Base-by-base conservation (phyloP, 2,113 vertebrate species). In the human region DNA sequence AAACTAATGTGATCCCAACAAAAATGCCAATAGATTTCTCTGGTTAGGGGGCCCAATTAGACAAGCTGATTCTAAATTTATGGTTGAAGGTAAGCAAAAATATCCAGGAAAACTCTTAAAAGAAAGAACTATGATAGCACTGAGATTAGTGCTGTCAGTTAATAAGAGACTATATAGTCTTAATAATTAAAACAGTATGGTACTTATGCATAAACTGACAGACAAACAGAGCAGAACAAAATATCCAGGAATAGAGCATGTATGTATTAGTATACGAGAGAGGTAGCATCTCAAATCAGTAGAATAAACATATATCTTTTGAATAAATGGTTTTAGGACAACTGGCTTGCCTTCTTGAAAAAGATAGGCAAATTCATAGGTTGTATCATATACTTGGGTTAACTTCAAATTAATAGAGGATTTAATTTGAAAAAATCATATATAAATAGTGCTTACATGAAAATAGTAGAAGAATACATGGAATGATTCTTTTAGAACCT, bases 21-120 rank as follows among this genome's bases (percentile, higher is more conserved):
- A 64, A 84, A 66, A 86, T 72, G 14, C 25, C 27, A 93, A 68
- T 64, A 68, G 59, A 85, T 78, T 73, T 83, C 27, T 66, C 23
- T 72, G 57, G 73, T 38, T 10, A 20, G 68, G 18, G 23, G 43
- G 23, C 25, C 8, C 45, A 50, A 73, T 50, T 92, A 84, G 68
- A 76, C 38, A 57, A 89, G 52, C 17, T 52, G 68, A 76, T 66
- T 91, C 35, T 93, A 78, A 78, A 68, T 78, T 78, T 78, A 43
- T 78, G 59, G 72, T 45, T 50, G 45, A 86, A 86, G 68, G 61
- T 87, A 88, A 88, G 48, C 12, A 79, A 93, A 93, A 87, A 93
- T n/a, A 68, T 16, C 25, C 64, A 86, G 83, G 20, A 87, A 66
- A 93, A 70, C 48, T 85, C 45, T 85, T 72, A 86, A 87, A 78